A percentile compares a stretch with the other conserved stretches of the same genome.
Conservation (phyloP, 1,140 invertebrate genomes). For the Anadara kagoshimensis region DNA sequence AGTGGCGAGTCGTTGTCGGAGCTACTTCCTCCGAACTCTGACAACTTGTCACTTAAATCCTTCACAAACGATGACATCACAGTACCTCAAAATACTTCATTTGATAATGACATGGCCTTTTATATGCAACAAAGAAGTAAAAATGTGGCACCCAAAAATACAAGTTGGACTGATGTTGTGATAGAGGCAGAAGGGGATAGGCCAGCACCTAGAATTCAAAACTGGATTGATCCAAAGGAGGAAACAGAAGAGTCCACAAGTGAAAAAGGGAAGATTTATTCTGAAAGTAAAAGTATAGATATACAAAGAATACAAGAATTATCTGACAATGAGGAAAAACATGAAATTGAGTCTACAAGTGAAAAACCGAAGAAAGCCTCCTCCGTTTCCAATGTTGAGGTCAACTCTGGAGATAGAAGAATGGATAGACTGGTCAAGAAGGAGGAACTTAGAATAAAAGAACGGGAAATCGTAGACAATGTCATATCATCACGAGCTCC, state of each 20-base stretch:
- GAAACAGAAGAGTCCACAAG: too few relatives aligned
- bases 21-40: neutral
- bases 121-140: slow-evolving; percentile 16
- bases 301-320: neutral
- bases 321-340: slow-evolving; percentile 24
- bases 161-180: slow-evolving; percentile 35
- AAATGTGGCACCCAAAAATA: neutral
- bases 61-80: slow-evolving; percentile 8
- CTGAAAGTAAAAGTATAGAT: slow-evolving; percentile 8
- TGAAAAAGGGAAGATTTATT: too few relatives aligned
- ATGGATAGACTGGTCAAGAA: slow-evolving; percentile 27
- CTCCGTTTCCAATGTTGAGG: slow-evolving; percentile 1
- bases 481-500: slow-evolving; percentile 38
- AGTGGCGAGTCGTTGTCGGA: slow-evolving; percentile 25
- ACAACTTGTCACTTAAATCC: slow-evolving; percentile 8
- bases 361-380: slow-evolving; percentile 19
- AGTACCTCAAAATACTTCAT: neutral
- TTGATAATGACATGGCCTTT: slow-evolving; percentile 35
- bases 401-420: slow-evolving; percentile 25
- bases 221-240: slow-evolving; percentile 4
- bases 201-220: neutral
- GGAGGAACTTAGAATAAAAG: slow-evolving; percentile 27
- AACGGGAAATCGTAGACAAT: slow-evolving; percentile 30
- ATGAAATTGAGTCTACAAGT: slow-evolving; percentile 38
- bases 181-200: slow-evolving; percentile 19